Evolutionary conservation across 2,113 vertebrate species (phyloP).

Genomic region (Cettia cetti): DNA sequence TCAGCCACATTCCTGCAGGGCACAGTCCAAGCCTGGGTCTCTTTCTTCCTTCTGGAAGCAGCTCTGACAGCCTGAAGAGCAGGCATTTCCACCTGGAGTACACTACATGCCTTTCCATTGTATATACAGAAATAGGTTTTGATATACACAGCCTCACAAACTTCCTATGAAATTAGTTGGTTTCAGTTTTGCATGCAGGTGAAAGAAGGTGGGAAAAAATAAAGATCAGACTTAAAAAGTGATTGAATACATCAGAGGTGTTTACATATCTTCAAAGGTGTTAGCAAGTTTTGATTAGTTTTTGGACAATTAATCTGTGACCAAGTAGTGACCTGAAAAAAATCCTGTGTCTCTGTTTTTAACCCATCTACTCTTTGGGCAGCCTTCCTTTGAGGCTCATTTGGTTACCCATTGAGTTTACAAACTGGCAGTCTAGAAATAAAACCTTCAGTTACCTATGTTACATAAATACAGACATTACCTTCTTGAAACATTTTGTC

Average conservation of each 20-base stretch:
- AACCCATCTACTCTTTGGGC: not conserved
- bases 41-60: not conserved
- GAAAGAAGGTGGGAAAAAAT: not conserved
- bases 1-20: not conserved
- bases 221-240: not conserved
- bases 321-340: not conserved
- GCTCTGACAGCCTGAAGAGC: not conserved
- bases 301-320: not conserved
- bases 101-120: fast-evolving
- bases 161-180: not conserved
- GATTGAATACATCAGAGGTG: not conserved
- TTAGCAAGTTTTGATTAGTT: not conserved
- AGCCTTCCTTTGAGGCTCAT: not conserved
- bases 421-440: not conserved
- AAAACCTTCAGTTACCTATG: not conserved
- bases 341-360: not conserved
- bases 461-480: not conserved
- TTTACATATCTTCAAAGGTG: not conserved
- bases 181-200: not conserved
- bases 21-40: not conserved
- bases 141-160: not conserved
- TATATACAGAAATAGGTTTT: not conserved
- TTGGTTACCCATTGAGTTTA: not conserved
- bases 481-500: not conserved
- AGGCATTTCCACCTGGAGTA: not conserved